Percentiles rank a stretch among this genome's conserved stretches.
phyloP scores from a whole-genome alignment of 2,113 vertebrate species.

The Oryzias javanicus region DNA sequence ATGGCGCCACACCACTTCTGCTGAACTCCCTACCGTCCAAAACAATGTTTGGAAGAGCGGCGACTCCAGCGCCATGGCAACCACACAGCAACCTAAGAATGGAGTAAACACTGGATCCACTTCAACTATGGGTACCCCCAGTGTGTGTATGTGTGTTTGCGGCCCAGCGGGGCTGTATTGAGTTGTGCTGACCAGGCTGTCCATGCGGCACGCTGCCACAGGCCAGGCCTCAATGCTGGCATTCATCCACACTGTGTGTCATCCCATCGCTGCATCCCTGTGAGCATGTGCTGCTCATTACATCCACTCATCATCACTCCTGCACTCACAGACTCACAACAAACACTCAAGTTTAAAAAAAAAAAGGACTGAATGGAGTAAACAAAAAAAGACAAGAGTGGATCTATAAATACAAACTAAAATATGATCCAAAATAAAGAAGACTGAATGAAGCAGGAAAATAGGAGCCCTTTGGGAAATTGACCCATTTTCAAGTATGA shows the following conservation, averaged over 20 bases:
- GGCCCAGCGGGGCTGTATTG: conserved; percentile 42
- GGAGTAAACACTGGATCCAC: conserved; percentile 64
- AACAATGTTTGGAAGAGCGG: conserved; percentile 68
- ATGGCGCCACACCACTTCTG: conserved; percentile 57
- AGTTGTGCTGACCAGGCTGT: conserved; percentile 76
- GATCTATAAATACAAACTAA: too few relatives aligned
- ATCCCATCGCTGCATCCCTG: conserved; percentile 36
- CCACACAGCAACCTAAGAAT: conserved; percentile 67
- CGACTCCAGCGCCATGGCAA: conserved; percentile 62
- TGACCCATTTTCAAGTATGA: too few relatives aligned
- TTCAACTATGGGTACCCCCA: conserved; percentile 54
- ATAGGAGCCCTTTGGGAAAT: too few relatives aligned
- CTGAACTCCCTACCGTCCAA: conserved; percentile 43
- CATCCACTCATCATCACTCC: conserved; percentile 42
- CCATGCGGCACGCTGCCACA: conserved; percentile 45
- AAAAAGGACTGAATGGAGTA: not conserved
- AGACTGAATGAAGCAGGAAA: conserved; percentile 21
- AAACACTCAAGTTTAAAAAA: not conserved
- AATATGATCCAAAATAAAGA: conserved; percentile 26
- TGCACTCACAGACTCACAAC: not conserved
- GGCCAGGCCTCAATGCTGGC: conserved; percentile 66
- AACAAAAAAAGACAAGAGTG: not conserved
- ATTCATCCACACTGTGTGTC: conserved; percentile 69
- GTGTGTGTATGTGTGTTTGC: conserved; percentile 23
- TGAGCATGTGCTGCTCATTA: conserved; percentile 21